phyloP scores from a whole-genome alignment of 2,888 invertebrate species.

The Taphrorychus bicolor region DNA sequence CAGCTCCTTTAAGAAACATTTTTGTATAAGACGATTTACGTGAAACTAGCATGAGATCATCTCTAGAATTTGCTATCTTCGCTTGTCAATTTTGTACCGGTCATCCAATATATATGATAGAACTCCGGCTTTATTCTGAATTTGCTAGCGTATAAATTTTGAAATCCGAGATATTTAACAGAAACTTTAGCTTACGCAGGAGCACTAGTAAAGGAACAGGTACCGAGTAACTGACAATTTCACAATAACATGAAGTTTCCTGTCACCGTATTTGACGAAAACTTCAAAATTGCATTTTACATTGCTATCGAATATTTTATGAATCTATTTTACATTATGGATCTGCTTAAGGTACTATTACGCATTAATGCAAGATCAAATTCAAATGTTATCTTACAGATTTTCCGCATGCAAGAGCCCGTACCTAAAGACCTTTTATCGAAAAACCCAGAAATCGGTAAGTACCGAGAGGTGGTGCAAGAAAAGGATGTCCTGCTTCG shows the following conservation, averaged over 20 bases:
- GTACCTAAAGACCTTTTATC: slow-evolving; percentile 45
- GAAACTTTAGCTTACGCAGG: too few species aligned
- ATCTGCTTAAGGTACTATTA: slow-evolving; percentile 25
- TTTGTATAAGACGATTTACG: too few species aligned
- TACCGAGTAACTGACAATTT: background rate
- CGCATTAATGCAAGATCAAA: background rate
- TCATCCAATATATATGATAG: too few species aligned
- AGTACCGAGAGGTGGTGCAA: slow-evolving; percentile 45
- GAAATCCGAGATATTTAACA: too few species aligned
- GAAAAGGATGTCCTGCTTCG: slow-evolving; percentile 47
- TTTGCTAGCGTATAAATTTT: too few species aligned
- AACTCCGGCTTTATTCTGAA: too few species aligned
- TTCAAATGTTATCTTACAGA: slow-evolving; percentile 41
- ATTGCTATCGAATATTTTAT: slow-evolving; percentile 8
- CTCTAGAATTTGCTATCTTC: too few species aligned
- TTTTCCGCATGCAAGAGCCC: slow-evolving; percentile 50
- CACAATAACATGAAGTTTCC: slow-evolving; percentile 11
- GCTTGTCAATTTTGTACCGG: too few species aligned
- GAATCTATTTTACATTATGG: slow-evolving; percentile 20
- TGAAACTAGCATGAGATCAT: too few species aligned
- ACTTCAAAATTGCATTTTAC: slow-evolving; percentile 29
- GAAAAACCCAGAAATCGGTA: slow-evolving; percentile 43
- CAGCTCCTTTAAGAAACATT: too few species aligned
- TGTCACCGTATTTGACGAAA: slow-evolving; percentile 18
- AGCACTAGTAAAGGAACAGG: too few species aligned